Evolutionary conservation across 2,113 vertebrate species (phyloP).

Genomic region (Anguilla japonica): DNA sequence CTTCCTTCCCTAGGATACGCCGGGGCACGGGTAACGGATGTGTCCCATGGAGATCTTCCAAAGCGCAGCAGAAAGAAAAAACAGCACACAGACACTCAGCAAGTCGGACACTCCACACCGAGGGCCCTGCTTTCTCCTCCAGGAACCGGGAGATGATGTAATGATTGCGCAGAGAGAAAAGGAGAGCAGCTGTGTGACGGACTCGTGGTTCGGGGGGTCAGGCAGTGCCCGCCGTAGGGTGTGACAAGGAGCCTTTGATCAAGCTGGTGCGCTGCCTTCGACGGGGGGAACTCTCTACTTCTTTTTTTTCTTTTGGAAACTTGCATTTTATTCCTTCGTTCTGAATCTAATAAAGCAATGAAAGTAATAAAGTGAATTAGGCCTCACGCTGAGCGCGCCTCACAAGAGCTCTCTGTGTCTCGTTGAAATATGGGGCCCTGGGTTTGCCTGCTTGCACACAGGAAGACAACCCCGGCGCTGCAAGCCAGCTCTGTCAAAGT

Average conservation of each 20-base stretch:
- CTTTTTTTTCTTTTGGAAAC: constrained; percentile 34
- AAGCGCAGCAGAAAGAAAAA: constrained; percentile 32
- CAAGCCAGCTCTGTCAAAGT: constrained; percentile 29
- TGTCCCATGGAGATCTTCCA: constrained; percentile 47
- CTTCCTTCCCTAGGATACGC: constrained; percentile 59
- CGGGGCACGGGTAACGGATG: constrained; percentile 61
- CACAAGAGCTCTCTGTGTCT: constrained; percentile 38
- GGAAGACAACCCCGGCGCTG: constrained; percentile 34
- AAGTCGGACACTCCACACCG: background rate
- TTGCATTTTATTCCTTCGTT: constrained; percentile 28
- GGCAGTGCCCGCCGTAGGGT: background rate
- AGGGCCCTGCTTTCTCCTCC: background rate
- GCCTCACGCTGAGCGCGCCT: constrained; percentile 31
- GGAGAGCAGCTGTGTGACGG: background rate
- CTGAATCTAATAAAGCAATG: constrained; percentile 53
- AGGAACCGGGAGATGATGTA: background rate
- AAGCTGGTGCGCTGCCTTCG: constrained; percentile 11
- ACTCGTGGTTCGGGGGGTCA: constrained; percentile 3
- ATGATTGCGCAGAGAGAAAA: background rate
- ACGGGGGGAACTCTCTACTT: constrained; percentile 19
- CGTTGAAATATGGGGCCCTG: constrained; percentile 30
- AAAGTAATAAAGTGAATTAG: constrained; percentile 50
- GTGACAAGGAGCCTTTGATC: constrained; percentile 34
- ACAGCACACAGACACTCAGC: constrained; percentile 32
- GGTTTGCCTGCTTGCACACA: constrained; percentile 29